A percentile compares a stretch with the other conserved stretches of the same genome.
phyloP scores from a whole-genome alignment of 2,797 vertebrate species.

The Todus mexicanus region DNA sequence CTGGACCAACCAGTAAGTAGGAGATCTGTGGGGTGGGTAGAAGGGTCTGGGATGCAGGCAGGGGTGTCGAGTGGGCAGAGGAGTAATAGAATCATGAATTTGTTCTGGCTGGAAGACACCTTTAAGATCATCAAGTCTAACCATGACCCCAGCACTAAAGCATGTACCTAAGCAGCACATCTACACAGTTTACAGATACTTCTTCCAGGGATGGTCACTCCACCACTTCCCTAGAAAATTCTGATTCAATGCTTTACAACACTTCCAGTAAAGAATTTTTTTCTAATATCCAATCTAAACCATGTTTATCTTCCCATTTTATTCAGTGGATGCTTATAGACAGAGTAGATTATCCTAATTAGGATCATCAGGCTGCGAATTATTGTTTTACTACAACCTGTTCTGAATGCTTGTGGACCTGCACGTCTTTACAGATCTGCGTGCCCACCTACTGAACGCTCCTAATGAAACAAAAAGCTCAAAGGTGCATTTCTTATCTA shows the following conservation, averaged over 20 bases:
- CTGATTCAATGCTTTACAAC: background rate
- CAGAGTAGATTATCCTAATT: background rate
- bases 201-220: background rate
- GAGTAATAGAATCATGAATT: background rate
- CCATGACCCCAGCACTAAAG: background rate
- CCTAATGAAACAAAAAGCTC: background rate
- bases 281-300: background rate
- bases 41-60: background rate
- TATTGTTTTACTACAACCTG: background rate
- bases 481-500: background rate
- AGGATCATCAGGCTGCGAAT: background rate
- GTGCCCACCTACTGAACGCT: background rate
- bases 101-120: background rate
- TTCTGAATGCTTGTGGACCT: background rate
- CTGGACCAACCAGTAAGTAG: background rate
- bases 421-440: background rate
- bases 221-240: background rate
- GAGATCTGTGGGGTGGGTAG: background rate
- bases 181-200: background rate
- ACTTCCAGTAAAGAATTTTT: background rate
- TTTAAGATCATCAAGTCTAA: background rate
- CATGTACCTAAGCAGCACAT: background rate
- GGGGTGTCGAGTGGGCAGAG: background rate
- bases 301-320: background rate
- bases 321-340: background rate